A percentile compares a stretch with the other conserved stretches of the same genome.
phyloP scores from a whole-genome alignment of 2,888 invertebrate genomes.

The Eilema sororculum region DNA sequence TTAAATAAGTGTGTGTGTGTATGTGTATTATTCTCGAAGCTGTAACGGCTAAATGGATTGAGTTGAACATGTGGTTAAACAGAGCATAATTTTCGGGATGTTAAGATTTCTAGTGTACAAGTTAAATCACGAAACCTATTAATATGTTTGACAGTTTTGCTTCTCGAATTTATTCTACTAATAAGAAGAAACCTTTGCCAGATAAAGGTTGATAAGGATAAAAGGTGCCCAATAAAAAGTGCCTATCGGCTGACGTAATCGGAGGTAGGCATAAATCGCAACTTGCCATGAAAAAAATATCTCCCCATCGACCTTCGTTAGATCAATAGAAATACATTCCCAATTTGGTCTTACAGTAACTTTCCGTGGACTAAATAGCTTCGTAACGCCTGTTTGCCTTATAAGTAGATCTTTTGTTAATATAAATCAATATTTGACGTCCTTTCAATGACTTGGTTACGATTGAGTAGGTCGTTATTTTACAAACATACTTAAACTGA shows the following conservation, averaged over 20 bases:
- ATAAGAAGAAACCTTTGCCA: constrained; percentile 20
- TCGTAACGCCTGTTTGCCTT: not conserved
- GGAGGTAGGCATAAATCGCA: constrained; percentile 36
- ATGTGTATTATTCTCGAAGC: not conserved
- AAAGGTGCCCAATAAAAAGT: constrained; percentile 38
- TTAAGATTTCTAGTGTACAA: not conserved
- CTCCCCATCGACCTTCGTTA: constrained; percentile 20
- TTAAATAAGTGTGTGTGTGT: not conserved
- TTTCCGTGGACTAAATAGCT: not conserved
- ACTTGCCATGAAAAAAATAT: constrained; percentile 19
- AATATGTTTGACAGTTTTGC: constrained; percentile 12
- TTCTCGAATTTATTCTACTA: constrained; percentile 18
- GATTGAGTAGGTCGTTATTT: not conserved
- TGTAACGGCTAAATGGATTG: not conserved
- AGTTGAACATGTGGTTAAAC: not conserved
- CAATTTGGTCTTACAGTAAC: not conserved
- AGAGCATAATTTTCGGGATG: too few relatives aligned
- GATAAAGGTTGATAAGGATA: constrained; percentile 22
- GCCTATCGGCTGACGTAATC: constrained; percentile 41
- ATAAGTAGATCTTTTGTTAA: not conserved
- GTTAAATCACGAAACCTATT: not conserved
- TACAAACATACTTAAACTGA: too few relatives aligned
- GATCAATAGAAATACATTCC: constrained; percentile 10
- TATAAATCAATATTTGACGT: not conserved
- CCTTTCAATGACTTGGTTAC: not conserved